Percentiles rank a stretch among this genome's conserved stretches.
These are phyloP conservation scores for Pangasius krempfi DNA, from an alignment of 2,797 vertebrate genomes.

Conservation along the genomic window DNA sequence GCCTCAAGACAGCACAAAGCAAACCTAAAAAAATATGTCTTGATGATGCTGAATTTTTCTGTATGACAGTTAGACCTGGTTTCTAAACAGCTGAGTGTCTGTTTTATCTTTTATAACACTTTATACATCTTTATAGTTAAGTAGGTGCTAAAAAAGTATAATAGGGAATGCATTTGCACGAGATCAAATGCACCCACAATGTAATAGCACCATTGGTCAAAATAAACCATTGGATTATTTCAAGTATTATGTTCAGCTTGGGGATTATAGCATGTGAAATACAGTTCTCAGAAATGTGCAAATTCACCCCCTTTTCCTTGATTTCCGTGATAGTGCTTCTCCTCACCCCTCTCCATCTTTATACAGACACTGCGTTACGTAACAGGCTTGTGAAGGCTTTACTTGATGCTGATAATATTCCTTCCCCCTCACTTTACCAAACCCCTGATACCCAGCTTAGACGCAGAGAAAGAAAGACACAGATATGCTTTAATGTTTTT, in stretches of 20 bases:
- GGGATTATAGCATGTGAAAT: neutral
- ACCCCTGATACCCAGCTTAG: constrained; percentile 24
- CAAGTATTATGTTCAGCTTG: neutral
- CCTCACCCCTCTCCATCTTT: constrained; percentile 39
- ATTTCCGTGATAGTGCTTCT: constrained; percentile 25
- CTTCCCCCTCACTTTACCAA: constrained; percentile 38
- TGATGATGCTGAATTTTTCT: neutral
- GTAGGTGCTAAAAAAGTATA: neutral
- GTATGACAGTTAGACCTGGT: neutral
- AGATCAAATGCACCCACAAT: neutral
- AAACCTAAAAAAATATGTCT: neutral
- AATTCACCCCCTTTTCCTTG: constrained; percentile 11
- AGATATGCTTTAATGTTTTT: constrained; percentile 27
- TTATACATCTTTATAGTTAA: neutral
- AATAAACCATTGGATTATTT: neutral
- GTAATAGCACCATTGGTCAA: neutral
- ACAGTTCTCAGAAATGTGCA: constrained; percentile 18
- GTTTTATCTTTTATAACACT: constrained; percentile 4
- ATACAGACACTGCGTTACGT: constrained; percentile 48
- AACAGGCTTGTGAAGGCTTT: constrained; percentile 52
- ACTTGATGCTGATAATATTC: constrained; percentile 48
- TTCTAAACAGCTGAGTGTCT: neutral
- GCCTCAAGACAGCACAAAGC: neutral
- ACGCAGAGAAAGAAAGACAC: constrained; percentile 5
- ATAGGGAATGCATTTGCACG: neutral